Conservation (phyloP, 2,888 invertebrate genomes). For the Lepidocyrtinus sp. region DNA sequence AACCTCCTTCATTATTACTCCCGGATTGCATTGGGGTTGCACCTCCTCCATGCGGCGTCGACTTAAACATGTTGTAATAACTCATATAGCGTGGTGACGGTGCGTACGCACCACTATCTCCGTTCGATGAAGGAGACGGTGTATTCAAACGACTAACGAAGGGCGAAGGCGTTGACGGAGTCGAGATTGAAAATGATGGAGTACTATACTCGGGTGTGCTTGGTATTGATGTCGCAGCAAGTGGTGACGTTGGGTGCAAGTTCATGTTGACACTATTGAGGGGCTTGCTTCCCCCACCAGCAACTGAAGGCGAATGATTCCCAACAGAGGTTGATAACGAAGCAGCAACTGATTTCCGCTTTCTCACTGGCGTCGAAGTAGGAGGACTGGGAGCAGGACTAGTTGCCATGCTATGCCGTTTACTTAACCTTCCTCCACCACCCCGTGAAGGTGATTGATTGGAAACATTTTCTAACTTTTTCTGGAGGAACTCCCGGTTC, state of each 20-base stretch:
- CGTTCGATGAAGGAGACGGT: constrained; percentile 18
- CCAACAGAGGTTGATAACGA: neutral
- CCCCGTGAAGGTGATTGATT: constrained; percentile 20
- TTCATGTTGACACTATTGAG: constrained; percentile 32
- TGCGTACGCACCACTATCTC: constrained; percentile 4
- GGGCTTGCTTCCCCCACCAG: neutral
- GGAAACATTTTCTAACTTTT: constrained; percentile 55
- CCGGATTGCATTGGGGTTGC: constrained; percentile 15
- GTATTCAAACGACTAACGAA: constrained; percentile 41
- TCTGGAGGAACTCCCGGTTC: constrained; percentile 64
- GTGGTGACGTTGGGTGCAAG: neutral
- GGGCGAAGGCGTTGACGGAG: constrained; percentile 46
- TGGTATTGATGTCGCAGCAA: neutral
- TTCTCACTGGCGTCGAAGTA: constrained; percentile 18
- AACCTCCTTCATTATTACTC: neutral
- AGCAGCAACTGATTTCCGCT: constrained; percentile 37
- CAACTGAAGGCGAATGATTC: constrained; percentile 9
- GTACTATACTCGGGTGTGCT: constrained; percentile 35
- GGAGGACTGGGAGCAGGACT: constrained; percentile 23
- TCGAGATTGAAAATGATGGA: constrained; percentile 23
- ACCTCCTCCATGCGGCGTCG: constrained; percentile 3
- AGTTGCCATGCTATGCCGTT: constrained; percentile 39
- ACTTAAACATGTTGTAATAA: constrained; percentile 44
- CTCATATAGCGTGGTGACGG: constrained; percentile 43
- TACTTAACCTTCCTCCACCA: neutral